Conservation (phyloP, 2,888 invertebrate genomes). For the Agrochola lychnidis region DNA sequence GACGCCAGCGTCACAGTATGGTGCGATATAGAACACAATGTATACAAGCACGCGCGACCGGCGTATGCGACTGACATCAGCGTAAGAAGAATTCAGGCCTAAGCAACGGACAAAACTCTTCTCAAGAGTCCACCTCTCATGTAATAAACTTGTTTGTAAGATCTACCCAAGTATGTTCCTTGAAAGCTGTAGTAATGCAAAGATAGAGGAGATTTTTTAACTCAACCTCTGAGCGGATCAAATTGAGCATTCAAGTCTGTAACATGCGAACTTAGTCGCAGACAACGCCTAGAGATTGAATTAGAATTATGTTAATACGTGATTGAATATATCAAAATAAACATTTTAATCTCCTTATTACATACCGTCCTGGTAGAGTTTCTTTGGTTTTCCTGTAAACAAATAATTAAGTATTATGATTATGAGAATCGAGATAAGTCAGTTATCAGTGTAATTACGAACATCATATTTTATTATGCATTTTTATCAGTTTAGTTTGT, state of each 20-base stretch:
- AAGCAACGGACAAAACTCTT: not conserved
- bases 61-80: too few relatives aligned
- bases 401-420: slow-evolving; percentile 37
- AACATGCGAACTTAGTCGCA: not conserved
- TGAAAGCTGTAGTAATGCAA: not conserved
- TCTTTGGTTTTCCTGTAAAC: slow-evolving; percentile 85
- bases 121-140: too few relatives aligned
- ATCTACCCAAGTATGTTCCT: not conserved
- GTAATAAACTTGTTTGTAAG: not conserved
- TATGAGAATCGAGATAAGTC: slow-evolving; percentile 24
- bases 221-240: not conserved
- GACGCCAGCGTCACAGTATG: too few relatives aligned
- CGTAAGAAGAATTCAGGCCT: too few relatives aligned
- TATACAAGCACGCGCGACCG: too few relatives aligned
- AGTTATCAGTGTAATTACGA: slow-evolving; percentile 26
- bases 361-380: slow-evolving; percentile 85
- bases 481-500: slow-evolving; percentile 18
- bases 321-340: not conserved
- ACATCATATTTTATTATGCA: slow-evolving; percentile 7
- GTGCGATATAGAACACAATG: too few relatives aligned
- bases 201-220: not conserved
- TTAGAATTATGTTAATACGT: not conserved
- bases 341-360: slow-evolving; percentile 49
- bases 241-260: not conserved
- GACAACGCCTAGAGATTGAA: not conserved